Evolutionary conservation across 1,140 invertebrate genomes (phyloP).

Genomic region (Ridgeia piscesae): DNA sequence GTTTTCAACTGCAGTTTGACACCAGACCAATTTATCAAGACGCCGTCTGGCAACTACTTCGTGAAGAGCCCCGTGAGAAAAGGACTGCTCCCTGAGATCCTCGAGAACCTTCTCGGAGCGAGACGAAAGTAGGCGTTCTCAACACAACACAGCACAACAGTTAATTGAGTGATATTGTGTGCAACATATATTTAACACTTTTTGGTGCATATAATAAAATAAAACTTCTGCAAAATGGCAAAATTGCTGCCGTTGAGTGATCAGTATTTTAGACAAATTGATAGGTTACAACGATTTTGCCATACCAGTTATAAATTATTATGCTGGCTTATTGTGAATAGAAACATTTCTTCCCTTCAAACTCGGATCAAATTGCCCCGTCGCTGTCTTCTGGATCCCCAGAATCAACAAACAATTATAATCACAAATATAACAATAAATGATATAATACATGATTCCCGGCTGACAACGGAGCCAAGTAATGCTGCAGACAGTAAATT

Average conservation of each 20-base stretch:
- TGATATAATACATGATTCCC: too few relatives aligned
- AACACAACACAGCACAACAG: neutral
- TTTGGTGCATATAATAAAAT: neutral
- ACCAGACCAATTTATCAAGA: slow-evolving; percentile 80
- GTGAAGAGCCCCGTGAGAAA: slow-evolving; percentile 79
- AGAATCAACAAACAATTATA: too few relatives aligned
- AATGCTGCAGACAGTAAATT: too few relatives aligned
- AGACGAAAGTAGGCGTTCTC: slow-evolving; percentile 72
- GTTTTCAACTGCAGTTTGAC: slow-evolving; percentile 53
- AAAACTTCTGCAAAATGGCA: neutral
- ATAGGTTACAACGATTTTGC: too few relatives aligned
- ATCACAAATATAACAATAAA: too few relatives aligned
- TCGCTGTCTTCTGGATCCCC: too few relatives aligned
- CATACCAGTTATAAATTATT: too few relatives aligned
- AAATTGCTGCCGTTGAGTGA: neutral
- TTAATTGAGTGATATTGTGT: neutral
- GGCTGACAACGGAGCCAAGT: too few relatives aligned
- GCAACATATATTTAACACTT: neutral
- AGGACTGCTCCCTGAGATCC: slow-evolving; percentile 93
- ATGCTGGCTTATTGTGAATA: too few relatives aligned
- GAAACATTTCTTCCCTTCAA: too few relatives aligned
- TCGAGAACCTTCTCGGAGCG: slow-evolving; percentile 87
- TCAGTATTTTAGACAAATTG: too few relatives aligned
- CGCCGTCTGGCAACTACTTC: slow-evolving; percentile 90
- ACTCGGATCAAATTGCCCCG: too few relatives aligned